phyloP scores from a whole-genome alignment of 1,140 invertebrate species.

The Trigoniulus corallinus region DNA sequence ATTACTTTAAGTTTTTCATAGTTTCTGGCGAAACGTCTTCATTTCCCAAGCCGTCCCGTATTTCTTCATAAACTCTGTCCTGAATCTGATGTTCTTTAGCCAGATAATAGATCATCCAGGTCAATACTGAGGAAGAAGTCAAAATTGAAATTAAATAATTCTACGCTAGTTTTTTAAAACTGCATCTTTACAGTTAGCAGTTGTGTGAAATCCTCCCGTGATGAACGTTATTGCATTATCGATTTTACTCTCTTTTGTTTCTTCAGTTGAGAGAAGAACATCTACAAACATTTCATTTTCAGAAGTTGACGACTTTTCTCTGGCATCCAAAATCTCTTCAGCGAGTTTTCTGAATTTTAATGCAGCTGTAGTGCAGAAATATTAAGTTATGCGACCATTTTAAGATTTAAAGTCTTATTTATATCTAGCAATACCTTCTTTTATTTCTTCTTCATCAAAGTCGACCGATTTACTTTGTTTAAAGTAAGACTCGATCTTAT shows the following conservation, averaged over 20 bases:
- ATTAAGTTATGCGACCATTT: not conserved
- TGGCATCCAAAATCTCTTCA: not conserved
- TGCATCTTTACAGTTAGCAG: not conserved
- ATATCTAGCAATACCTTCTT: too few relatives aligned
- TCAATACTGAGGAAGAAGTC: slow-evolving; percentile 15
- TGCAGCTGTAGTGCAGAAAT: not conserved
- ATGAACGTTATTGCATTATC: not conserved
- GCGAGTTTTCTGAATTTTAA: not conserved
- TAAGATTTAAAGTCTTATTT: too few relatives aligned
- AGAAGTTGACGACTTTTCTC: not conserved
- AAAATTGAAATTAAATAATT: not conserved
- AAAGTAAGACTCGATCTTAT: too few relatives aligned
- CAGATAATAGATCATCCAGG: slow-evolving; percentile 24
- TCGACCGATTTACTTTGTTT: too few relatives aligned
- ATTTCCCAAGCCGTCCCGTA: not conserved
- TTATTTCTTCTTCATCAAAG: too few relatives aligned
- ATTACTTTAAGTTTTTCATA: not conserved
- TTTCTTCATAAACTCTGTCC: slow-evolving; percentile 20
- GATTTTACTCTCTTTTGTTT: not conserved
- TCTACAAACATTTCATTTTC: not conserved
- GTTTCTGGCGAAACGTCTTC: not conserved
- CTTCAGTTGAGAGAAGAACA: not conserved
- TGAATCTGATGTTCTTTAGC: slow-evolving; percentile 21
- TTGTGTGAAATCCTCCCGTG: not conserved
- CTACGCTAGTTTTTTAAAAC: not conserved